phyloP scores from a whole-genome alignment of 1,140 invertebrate genomes.

The Trichonephila inaurata region DNA sequence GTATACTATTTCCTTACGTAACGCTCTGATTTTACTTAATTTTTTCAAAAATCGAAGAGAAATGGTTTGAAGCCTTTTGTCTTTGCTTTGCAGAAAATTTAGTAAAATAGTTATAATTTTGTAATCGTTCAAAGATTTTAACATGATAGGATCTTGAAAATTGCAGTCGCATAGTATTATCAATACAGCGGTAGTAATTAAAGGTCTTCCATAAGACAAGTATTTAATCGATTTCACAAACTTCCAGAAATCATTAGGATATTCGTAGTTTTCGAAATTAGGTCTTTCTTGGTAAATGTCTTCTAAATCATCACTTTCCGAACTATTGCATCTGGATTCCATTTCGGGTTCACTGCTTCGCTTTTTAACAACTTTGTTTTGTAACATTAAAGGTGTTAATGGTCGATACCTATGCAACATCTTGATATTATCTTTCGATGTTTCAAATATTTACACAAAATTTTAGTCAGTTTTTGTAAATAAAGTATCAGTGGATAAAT shows the following conservation, averaged over 20 bases:
- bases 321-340: constrained; percentile 38
- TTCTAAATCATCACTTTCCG: constrained; percentile 57
- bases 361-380: not conserved
- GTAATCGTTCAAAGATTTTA: constrained; percentile 36
- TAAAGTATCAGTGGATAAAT: too few relatives aligned
- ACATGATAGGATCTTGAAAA: constrained; percentile 70
- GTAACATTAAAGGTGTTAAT: not conserved
- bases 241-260: constrained; percentile 61
- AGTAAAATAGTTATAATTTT: constrained; percentile 44
- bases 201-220: constrained; percentile 41
- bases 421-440: not conserved
- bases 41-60: constrained; percentile 56
- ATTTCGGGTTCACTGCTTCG: not conserved
- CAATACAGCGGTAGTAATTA: constrained; percentile 20
- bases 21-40: constrained; percentile 9
- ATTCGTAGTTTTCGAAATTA: constrained; percentile 27
- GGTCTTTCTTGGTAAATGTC: constrained; percentile 56
- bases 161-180: constrained; percentile 37
- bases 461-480: too few relatives aligned
- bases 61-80: constrained; percentile 53
- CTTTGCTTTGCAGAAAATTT: constrained; percentile 32
- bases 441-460: not conserved
- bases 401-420: constrained; percentile 15
- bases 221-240: constrained; percentile 51
- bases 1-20: constrained; percentile 54